Conservation (phyloP, 1,140 invertebrate genomes). For the Bilobella aurantiaca region DNA sequence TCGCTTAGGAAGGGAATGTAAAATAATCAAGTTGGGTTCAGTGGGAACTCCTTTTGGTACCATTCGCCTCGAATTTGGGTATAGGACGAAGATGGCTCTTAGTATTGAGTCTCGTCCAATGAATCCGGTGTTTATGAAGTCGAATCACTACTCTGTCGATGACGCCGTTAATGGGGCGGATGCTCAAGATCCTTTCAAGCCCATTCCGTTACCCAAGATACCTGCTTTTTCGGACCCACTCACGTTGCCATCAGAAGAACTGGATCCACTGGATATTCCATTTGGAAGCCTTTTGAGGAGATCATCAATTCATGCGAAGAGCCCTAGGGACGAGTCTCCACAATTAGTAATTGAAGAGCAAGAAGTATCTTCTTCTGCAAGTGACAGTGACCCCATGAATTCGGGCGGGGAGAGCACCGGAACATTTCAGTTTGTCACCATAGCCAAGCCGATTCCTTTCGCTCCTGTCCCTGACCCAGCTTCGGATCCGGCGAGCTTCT, state of each 20-base stretch:
- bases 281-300: constrained; percentile 3
- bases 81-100: constrained; percentile 20
- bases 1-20: constrained; percentile 9
- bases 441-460: constrained; percentile 4
- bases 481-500: constrained; percentile 19
- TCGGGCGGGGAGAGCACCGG: too few relatives aligned
- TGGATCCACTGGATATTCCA: constrained; percentile 11
- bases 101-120: constrained; percentile 2
- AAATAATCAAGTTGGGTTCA: constrained; percentile 11
- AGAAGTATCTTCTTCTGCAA: background rate
- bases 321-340: background rate
- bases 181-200: constrained; percentile 1
- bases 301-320: background rate
- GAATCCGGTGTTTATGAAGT: background rate
- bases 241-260: background rate
- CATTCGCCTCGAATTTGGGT: constrained; percentile 16
- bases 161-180: background rate
- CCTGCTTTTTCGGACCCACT: constrained; percentile 7
- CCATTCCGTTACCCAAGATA: constrained; percentile 1
- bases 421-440: background rate
- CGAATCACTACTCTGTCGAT: constrained; percentile 7
- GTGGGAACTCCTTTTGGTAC: constrained; percentile 19
- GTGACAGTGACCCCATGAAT: background rate
- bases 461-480: constrained; percentile 4
- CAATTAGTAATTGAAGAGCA: background rate